Base-by-base conservation (phyloP, 2,888 invertebrate species). In the Toxonevra muliebris region DNA sequence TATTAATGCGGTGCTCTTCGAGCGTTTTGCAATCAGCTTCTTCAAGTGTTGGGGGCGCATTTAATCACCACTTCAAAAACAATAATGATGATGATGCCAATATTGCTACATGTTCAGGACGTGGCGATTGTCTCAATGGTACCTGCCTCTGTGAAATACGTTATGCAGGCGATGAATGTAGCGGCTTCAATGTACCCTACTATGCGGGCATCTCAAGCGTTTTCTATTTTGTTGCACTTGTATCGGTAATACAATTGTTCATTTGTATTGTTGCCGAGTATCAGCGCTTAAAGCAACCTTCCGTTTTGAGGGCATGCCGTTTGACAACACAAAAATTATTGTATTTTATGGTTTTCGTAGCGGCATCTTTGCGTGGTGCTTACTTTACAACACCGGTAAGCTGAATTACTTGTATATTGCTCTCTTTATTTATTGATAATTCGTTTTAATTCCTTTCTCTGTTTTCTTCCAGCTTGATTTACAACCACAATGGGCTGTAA, bases 71-170 rank as follows among this genome's bases (percentile, higher is more conserved):
- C 63, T n/a, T 42, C 17, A 59, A 61, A 10, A 54, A 75, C 19
- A 74, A 74, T 45, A 50, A 57, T 57, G 42, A 69, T 43, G 74
- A 75, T 57, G 79, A 79, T 73, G 66, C 71, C 67, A 77, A 75
- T 70, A 78, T 79, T 73, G 80, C 83, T 69, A 82, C 84, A 71
- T 96, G 96, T 87, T 95, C 93, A 79, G 95, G 95, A 71, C 92
- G 93, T 72, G 96, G 96, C 19, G 96, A 96, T 86, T 96, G 96
- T 86, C 90, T 93, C 82, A 94, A 96, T 84, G 95, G 95, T 73
- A 95, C 94, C 65, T 96, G 96, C 83, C 88, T 95, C 76, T 96
- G 96, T 86, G 95, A 95, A 88, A 96, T 96, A 77, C 89, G 91
- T 65, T 96, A 92, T 84, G 89, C 94, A 69, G 96, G 96, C 11